Conservation (phyloP, 2,888 invertebrate genomes). For the Rhagophthalmus giganteus region DNA sequence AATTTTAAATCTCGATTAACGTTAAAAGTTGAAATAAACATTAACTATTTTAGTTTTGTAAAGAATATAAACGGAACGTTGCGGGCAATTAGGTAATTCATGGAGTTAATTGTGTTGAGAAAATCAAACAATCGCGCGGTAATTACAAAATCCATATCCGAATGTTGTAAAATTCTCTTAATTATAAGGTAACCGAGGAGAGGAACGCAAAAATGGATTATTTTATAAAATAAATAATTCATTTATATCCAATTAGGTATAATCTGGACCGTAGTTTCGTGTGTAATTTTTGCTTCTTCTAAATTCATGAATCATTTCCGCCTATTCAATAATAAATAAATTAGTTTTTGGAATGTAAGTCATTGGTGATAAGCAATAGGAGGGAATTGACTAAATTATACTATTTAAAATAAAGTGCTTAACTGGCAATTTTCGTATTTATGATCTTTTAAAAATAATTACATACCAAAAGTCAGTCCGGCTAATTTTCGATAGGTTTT, state of each 20-base stretch:
- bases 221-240: constrained; percentile 21
- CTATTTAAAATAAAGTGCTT: constrained; percentile 22
- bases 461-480: neutral
- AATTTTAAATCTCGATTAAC: neutral
- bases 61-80: constrained; percentile 17
- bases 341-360: constrained; percentile 37
- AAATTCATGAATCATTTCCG: constrained; percentile 44
- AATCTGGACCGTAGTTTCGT: constrained; percentile 27
- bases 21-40: neutral
- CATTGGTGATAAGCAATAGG: constrained; percentile 39
- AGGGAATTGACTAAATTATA: constrained; percentile 28
- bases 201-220: constrained; percentile 7
- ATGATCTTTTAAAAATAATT: constrained; percentile 1
- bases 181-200: constrained; percentile 25
- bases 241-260: constrained; percentile 21
- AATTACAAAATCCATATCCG: constrained; percentile 31
- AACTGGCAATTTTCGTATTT: constrained; percentile 24
- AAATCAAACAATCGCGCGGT: constrained; percentile 28
- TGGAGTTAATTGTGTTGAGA: constrained; percentile 28
- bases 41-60: constrained; percentile 3
- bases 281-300: constrained; percentile 34
- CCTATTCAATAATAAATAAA: constrained; percentile 40
- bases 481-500: neutral
- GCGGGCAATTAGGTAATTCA: constrained; percentile 27
- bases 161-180: constrained; percentile 27